Conservation (phyloP, 2,797 vertebrate genomes). For the Poecilia wingei region DNA sequence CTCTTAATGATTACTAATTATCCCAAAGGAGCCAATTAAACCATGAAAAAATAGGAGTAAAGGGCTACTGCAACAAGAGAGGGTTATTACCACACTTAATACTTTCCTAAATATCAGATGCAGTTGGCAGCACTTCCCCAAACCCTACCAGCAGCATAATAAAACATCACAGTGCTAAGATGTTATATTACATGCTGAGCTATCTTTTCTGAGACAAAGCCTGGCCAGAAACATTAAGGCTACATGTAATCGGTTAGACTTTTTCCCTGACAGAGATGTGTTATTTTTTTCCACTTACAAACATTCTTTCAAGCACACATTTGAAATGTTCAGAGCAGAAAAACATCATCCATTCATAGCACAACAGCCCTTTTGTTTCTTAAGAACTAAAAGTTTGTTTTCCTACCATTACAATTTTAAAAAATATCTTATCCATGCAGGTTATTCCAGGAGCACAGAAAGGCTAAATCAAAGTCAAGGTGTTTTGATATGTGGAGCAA, state of each 20-base stretch:
- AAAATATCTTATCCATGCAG: slow-evolving; percentile 27
- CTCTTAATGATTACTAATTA: slow-evolving; percentile 77
- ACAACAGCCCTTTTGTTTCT: not conserved
- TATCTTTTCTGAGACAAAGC: slow-evolving; percentile 48
- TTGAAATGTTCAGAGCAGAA: slow-evolving; percentile 43
- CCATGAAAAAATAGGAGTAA: slow-evolving; percentile 43
- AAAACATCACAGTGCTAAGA: slow-evolving; percentile 45
- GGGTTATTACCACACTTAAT: slow-evolving; percentile 73
- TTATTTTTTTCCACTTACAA: slow-evolving; percentile 19
- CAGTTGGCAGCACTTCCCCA: slow-evolving; percentile 60
- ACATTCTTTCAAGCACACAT: not conserved
- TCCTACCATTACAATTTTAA: not conserved
- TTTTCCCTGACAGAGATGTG: slow-evolving; percentile 41
- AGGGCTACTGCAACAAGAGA: slow-evolving; percentile 58
- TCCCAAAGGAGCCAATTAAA: slow-evolving; percentile 76
- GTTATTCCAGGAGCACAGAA: slow-evolving; percentile 9
- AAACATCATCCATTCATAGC: slow-evolving; percentile 8
- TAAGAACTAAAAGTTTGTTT: not conserved
- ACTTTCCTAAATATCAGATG: slow-evolving; percentile 68
- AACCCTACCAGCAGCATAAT: slow-evolving; percentile 56
- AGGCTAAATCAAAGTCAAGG: slow-evolving; percentile 22
- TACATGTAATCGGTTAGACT: slow-evolving; percentile 17
- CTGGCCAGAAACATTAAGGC: slow-evolving; percentile 36
- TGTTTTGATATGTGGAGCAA: slow-evolving; percentile 12
- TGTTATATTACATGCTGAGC: slow-evolving; percentile 55